Percentiles rank a stretch among this genome's conserved stretches.
These are phyloP conservation scores for Synchiropus splendidus DNA, from an alignment of 2,113 vertebrate genomes.

Conservation along the genomic window DNA sequence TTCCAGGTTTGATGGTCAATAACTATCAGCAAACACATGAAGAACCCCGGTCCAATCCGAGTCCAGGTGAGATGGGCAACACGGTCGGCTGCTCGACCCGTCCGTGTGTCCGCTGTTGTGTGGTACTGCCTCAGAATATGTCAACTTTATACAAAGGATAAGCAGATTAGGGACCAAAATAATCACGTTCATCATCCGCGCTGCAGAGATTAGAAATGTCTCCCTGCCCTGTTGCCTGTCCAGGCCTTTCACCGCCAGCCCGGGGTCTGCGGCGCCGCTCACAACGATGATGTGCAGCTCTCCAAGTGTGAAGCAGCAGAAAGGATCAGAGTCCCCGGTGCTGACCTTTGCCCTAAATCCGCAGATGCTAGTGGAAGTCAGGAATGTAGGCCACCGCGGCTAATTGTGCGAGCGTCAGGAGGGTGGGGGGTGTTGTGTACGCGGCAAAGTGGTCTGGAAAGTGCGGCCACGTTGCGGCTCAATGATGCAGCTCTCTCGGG, in stretches of 20 bases:
- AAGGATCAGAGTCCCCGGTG: conserved; percentile 1
- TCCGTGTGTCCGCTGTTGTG: not conserved
- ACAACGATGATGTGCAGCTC: not conserved
- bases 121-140: conserved; percentile 6
- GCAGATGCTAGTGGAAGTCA: conserved; percentile 27
- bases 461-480: conserved; percentile 3
- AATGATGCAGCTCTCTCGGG: not conserved
- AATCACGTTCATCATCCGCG: conserved; percentile 26
- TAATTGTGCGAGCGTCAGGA: conserved; percentile 38
- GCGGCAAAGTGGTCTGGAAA: conserved; percentile 15
- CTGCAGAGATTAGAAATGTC: conserved; percentile 29
- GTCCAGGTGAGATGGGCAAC: no score
- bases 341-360: conserved; percentile 45
- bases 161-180: conserved; percentile 40
- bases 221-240: not conserved
- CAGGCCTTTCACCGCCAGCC: no score
- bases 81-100: not conserved
- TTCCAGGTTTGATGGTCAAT: no score
- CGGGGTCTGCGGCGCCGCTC: no score
- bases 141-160: conserved; percentile 30
- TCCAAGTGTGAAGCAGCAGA: conserved; percentile 6
- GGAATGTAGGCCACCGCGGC: conserved; percentile 43
- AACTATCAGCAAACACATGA: no score
- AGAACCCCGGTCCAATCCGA: no score
- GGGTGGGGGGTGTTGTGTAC: conserved; percentile 29